These are phyloP conservation scores for Hypomecis atomaria DNA, from an alignment of 2,888 invertebrate genomes.

Conservation along the genomic window DNA sequence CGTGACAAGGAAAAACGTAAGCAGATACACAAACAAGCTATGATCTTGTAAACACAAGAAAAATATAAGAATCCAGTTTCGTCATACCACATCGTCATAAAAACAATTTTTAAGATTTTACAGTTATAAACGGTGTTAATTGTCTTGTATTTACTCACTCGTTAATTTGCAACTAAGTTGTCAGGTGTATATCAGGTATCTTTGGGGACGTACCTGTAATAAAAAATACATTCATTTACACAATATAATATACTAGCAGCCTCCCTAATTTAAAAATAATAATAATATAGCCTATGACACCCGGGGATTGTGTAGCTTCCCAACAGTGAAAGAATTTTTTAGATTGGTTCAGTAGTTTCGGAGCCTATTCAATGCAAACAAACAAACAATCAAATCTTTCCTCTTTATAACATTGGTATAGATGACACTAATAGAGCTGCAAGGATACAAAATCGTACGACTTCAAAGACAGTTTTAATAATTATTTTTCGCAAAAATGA, in stretches of 20 bases:
- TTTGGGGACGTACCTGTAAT: constrained; percentile 27
- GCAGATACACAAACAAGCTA: constrained; percentile 41
- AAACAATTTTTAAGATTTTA: neutral
- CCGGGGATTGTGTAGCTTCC: too few relatives aligned
- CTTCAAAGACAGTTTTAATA: too few relatives aligned
- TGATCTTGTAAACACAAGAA: constrained; percentile 42
- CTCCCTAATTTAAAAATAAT: too few relatives aligned
- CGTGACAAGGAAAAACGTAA: constrained; percentile 52
- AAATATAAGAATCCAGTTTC: constrained; percentile 10
- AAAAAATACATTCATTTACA: constrained; percentile 4
- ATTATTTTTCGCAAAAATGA: too few relatives aligned
- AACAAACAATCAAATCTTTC: too few relatives aligned
- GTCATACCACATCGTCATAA: neutral
- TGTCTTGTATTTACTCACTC: neutral
- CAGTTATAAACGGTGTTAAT: neutral
- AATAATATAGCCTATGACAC: too few relatives aligned
- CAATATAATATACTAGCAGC: too few relatives aligned
- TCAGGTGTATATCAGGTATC: constrained; percentile 1
- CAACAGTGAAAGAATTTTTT: too few relatives aligned
- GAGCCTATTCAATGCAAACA: too few relatives aligned
- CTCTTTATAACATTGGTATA: too few relatives aligned
- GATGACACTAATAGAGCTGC: constrained; percentile 4
- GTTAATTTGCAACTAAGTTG: neutral
- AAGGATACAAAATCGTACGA: neutral
- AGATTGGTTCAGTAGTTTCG: too few relatives aligned